A percentile compares a stretch with the other conserved stretches of the same genome.
phyloP scores from a whole-genome alignment of 2,797 vertebrate species.

The Fratercula arctica region DNA sequence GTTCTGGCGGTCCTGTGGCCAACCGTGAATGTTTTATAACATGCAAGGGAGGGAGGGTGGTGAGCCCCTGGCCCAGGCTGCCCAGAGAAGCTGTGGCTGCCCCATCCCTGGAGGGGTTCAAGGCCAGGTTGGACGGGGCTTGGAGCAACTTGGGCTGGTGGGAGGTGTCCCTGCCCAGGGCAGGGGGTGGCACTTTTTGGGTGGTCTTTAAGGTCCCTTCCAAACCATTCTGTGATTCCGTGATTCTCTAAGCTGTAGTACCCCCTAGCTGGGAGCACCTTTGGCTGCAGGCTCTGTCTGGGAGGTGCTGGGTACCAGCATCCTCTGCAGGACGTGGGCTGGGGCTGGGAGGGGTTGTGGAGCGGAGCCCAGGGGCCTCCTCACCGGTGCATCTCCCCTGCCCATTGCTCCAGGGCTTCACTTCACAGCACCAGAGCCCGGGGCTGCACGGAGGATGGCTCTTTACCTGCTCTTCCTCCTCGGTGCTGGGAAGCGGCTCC shows the following conservation, averaged over 20 bases:
- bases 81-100: too few species aligned
- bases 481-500: background rate
- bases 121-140: too few species aligned
- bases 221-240: too few species aligned
- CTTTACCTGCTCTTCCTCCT: background rate
- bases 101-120: too few species aligned
- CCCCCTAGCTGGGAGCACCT: background rate
- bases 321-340: rapidly evolving
- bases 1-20: background rate
- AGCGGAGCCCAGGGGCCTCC: background rate
- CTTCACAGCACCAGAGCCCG: rapidly evolving
- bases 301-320: background rate
- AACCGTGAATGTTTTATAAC: background rate
- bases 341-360: background rate
- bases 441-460: rapidly evolving
- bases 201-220: too few species aligned
- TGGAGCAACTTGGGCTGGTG: too few species aligned
- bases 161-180: too few species aligned
- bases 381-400: rapidly evolving
- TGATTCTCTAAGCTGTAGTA: background rate
- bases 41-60: too few species aligned
- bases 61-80: too few species aligned
- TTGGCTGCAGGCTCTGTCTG: background rate
- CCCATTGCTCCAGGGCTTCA: background rate
- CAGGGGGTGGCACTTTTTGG: too few species aligned